These are phyloP conservation scores for Chauna torquata DNA, from an alignment of 2,113 vertebrate genomes.

Conservation along the genomic window DNA sequence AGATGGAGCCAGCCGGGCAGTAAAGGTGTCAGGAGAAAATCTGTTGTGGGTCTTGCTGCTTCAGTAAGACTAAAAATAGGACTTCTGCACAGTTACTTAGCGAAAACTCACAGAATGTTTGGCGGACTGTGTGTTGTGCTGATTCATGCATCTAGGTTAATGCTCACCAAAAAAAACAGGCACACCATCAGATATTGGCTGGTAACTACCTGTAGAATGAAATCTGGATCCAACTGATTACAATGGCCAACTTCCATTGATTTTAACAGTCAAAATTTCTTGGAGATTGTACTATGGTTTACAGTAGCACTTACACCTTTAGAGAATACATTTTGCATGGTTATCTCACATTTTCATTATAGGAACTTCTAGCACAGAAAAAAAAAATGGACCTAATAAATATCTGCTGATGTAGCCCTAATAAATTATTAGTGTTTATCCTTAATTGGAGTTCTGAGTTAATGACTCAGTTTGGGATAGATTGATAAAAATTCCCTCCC, in stretches of 20 bases:
- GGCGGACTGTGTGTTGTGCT: neutral
- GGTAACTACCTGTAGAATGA: neutral
- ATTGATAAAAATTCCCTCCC: neutral
- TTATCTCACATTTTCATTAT: neutral
- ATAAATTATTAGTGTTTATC: neutral
- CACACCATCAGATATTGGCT: neutral
- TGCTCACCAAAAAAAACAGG: neutral
- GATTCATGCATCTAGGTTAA: rapidly evolving
- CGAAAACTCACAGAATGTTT: neutral
- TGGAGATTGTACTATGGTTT: rapidly evolving
- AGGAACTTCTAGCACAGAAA: neutral
- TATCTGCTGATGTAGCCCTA: neutral
- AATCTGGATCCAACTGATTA: neutral
- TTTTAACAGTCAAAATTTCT: neutral
- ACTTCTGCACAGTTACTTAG: neutral
- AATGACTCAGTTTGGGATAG: neutral
- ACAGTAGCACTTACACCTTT: neutral
- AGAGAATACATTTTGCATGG: too few species aligned
- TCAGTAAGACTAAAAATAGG: neutral
- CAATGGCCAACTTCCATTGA: neutral
- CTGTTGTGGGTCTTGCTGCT: neutral
- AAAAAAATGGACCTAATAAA: neutral
- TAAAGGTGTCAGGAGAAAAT: neutral
- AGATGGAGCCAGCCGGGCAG: conserved; percentile 45
- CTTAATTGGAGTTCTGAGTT: neutral